Base-by-base conservation (phyloP, 2,113 vertebrate species). In the rabbit (Oryctolagus cuniculus) region DNA sequence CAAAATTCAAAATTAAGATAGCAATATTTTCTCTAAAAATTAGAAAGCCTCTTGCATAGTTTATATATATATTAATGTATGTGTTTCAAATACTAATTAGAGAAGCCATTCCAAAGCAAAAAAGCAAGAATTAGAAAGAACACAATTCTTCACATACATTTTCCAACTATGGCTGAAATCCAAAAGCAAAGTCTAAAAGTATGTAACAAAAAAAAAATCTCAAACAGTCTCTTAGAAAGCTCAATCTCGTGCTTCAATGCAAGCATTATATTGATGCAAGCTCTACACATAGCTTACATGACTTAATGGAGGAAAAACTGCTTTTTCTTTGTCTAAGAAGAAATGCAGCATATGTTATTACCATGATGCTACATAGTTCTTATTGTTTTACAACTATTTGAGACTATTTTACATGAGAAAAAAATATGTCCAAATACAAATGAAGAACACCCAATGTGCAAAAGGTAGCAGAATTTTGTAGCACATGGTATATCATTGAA, bases 351-450 rank as follows among this genome's bases (percentile, higher is more conserved):
- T 75, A 95, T 80, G 82, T 96, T 84, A 92, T 93, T 92, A 38
- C 29, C 31, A 73, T 44, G 0, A 80, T 93, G 49, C 83, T 91
- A 95, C 93, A 94, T 96, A 86, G 90, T 90, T 91, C 22, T 94
- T 96, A 81, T 34, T 72, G 75, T 9, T 89, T 89, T 64, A 75
- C 34, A 88, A 85, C 34, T 58, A 55, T 88, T 80, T 78, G 44
- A 96, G 95, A 96, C 91, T 70, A 94, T 89, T 96, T 85, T 95
- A 36, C 21, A 64, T 80, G 75, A 95, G 64, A 77, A 93, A 93
- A 93, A 95, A 83, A 66, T 85, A 87, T 61, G 85, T 85, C 72
- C 27, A 94, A 96, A 95, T 93, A 95, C 21, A 92, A 95, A 85
- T 77, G 82, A 95, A 90, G 70, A 53, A 31, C 38, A 80, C 24